These are phyloP conservation scores for Nymphalis c-album DNA, from an alignment of 2,888 invertebrate genomes.

Conservation along the genomic window DNA sequence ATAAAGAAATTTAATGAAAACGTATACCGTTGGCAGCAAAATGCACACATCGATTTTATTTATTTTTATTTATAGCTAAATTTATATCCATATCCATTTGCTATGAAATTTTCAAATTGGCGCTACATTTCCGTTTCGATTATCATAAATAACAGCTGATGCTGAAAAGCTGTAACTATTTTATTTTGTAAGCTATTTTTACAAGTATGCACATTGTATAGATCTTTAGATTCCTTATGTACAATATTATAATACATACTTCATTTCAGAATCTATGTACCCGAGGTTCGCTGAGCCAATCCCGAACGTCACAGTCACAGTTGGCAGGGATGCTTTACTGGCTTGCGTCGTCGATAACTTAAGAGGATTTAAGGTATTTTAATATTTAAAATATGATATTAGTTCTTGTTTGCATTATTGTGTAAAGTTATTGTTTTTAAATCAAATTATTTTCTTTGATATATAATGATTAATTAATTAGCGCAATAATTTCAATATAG, in stretches of 20 bases:
- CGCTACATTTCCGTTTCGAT: constrained; percentile 21
- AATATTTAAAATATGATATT: background rate
- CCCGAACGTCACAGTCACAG: constrained; percentile 93
- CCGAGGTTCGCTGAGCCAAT: constrained; percentile 94
- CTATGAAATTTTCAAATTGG: constrained; percentile 22
- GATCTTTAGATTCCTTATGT: background rate
- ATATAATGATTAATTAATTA: no score
- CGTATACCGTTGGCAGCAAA: background rate
- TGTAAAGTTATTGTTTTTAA: no score
- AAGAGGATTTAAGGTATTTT: constrained; percentile 89
- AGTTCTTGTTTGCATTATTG: background rate
- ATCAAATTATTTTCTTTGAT: no score
- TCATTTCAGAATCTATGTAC: constrained; percentile 83
- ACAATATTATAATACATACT: constrained; percentile 5
- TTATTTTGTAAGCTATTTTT: background rate
- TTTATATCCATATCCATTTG: constrained; percentile 13
- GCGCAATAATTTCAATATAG: no score
- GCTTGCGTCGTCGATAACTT: constrained; percentile 95
- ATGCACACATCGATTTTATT: background rate
- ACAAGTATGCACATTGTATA: background rate
- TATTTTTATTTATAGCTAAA: background rate
- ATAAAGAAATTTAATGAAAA: background rate
- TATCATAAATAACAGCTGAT: constrained; percentile 15
- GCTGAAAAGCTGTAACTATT: background rate
- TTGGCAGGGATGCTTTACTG: constrained; percentile 91